A percentile compares a stretch with the other conserved stretches of the same genome.
phyloP scores from a whole-genome alignment of 2,113 vertebrate species.

The Nymphicus hollandicus region DNA sequence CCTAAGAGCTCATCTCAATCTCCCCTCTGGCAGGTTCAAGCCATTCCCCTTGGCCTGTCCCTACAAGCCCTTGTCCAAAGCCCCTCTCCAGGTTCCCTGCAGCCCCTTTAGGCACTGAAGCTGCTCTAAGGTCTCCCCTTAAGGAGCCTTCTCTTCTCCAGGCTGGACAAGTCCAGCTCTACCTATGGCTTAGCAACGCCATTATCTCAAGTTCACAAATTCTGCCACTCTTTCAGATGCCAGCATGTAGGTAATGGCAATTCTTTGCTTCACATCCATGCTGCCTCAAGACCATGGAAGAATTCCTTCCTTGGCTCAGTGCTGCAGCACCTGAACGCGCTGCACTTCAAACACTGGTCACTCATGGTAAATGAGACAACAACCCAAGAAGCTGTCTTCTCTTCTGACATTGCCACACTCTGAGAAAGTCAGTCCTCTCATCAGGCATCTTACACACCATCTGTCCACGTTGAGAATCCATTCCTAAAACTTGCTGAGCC shows the following conservation, averaged over 20 bases:
- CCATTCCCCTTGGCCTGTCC: background rate
- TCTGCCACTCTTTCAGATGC: background rate
- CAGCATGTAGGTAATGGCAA: rapidly evolving
- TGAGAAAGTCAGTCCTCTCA: constrained; percentile 28
- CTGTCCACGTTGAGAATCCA: background rate
- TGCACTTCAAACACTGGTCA: background rate
- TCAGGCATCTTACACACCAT: constrained; percentile 41
- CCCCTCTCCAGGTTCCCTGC: background rate
- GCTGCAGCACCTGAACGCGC: background rate
- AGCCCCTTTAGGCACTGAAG: background rate
- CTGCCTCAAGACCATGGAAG: background rate
- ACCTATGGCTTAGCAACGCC: background rate
- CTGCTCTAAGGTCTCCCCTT: background rate
- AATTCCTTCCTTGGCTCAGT: background rate
- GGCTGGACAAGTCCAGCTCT: background rate
- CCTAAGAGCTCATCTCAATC: background rate
- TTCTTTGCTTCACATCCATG: background rate
- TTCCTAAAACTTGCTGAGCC: constrained; percentile 8
- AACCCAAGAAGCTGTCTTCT: background rate
- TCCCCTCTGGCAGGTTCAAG: background rate
- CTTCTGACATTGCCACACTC: constrained; percentile 34
- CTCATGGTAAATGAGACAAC: background rate
- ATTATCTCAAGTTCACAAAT: background rate
- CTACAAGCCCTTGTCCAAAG: background rate
- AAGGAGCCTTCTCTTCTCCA: background rate